Evolutionary conservation across 2,797 vertebrate genomes (phyloP), one percentile per base, ranked within the genome.

Genomic region (Spheniscus humboldti): DNA sequence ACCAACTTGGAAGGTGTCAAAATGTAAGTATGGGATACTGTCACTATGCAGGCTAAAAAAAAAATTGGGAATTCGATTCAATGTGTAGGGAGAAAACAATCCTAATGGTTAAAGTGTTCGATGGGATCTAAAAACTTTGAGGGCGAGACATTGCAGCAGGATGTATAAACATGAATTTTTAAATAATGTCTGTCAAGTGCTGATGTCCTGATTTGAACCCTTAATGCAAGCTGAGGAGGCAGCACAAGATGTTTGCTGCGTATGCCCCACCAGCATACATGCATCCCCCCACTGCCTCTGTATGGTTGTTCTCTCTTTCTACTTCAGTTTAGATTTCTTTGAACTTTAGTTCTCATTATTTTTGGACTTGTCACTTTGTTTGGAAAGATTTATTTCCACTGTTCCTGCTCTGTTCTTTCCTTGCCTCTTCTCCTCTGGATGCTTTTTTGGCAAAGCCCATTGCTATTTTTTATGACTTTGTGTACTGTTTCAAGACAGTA

Each of bases 291-390:
- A 31, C 6, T 7, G 77, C 72, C 88, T 84, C 55, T 47, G 62
- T 75, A 89, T 41, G n/a, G 91, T 55, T 88, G 88, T 87, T 94
- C 94, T 91, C 92, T 95, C 95, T 87, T 78, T 88, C 92, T 95
- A 57, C 95, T 95, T 97, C 57, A 94, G 96, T 96, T 98, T 97
- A 96, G 97, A 98, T 97, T 96, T 97, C 97, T 98, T 98, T 98
- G 97, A 98, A 98, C 95, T 97, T 98, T 95, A 75, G 96, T 97
- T 97, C 96, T 97, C 97, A 97, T 98, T 98, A 97, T 98, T 98
- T 97, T 98, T 98, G 98, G 98, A 98, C 96, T 71, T 97, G 41
- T 97, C 97, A 94, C 96, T 98, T 97, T 96, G 94, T 97, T 97
- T 98, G 96, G 97, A 98, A 98, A 97, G 96, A 97, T 98, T 97